These are phyloP conservation scores for Drosophila littoralis DNA, from an alignment of 1,140 invertebrate species.

Conservation along the genomic window DNA sequence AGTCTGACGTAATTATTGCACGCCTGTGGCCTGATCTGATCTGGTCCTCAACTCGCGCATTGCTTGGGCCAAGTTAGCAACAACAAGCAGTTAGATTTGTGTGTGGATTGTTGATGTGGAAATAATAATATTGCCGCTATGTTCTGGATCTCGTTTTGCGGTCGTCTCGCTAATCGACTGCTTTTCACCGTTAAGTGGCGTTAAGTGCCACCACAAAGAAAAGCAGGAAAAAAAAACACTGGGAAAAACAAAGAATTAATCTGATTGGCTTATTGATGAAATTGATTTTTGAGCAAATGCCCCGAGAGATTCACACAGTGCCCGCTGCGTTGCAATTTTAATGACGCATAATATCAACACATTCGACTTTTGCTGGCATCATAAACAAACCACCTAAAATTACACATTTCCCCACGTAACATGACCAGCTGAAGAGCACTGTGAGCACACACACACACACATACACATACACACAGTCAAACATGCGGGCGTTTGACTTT, in stretches of 20 bases:
- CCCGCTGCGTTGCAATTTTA: conserved; percentile 31
- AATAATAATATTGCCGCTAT: background rate
- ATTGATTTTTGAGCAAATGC: conserved; percentile 24
- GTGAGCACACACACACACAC: conserved; percentile 23
- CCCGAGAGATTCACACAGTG: conserved; percentile 29
- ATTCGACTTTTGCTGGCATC: conserved; percentile 58
- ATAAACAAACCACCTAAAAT: conserved; percentile 52
- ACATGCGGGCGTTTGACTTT: conserved; percentile 56
- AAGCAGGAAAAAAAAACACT: conserved; percentile 1
- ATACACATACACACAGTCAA: conserved; percentile 19
- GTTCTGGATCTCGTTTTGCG: conserved; percentile 20
- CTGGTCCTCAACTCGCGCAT: too few species aligned
- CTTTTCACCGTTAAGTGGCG: conserved; percentile 70
- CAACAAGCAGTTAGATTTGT: background rate
- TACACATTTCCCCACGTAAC: conserved; percentile 13
- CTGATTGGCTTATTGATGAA: conserved; percentile 44
- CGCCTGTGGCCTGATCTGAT: too few species aligned
- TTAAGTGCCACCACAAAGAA: conserved; percentile 50
- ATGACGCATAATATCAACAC: background rate
- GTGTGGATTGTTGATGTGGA: background rate
- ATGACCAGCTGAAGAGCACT: conserved; percentile 64
- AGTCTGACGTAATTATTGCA: too few species aligned
- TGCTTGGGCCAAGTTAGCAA: too few species aligned
- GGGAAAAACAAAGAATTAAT: conserved; percentile 15
- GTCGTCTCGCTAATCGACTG: conserved; percentile 51